Evolutionary conservation across 1,140 invertebrate species (phyloP).

Genomic region (Apocrypta bakeri): DNA sequence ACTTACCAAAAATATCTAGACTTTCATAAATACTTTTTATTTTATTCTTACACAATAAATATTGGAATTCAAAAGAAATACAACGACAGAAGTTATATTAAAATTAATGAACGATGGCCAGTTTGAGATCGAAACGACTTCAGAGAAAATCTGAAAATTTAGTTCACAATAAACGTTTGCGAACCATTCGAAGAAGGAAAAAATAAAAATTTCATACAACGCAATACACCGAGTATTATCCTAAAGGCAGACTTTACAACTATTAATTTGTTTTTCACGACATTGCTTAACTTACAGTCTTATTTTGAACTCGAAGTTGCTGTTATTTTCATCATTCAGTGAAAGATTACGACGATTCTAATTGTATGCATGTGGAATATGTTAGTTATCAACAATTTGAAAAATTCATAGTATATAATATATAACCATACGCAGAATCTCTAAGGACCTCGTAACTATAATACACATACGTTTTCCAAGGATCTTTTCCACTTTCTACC

Average conservation of each 20-base stretch:
- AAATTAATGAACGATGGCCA: too few relatives aligned
- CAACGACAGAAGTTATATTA: background rate
- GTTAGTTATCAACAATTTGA: too few relatives aligned
- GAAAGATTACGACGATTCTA: background rate
- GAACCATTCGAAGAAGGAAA: background rate
- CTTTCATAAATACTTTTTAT: constrained; percentile 37
- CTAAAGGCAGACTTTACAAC: constrained; percentile 21
- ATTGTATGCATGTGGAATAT: background rate
- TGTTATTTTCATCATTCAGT: background rate
- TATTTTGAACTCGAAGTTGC: constrained; percentile 8
- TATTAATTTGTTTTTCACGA: constrained; percentile 12
- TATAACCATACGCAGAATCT: background rate
- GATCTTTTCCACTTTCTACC: background rate
- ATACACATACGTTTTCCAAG: constrained; percentile 10
- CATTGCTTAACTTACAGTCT: background rate
- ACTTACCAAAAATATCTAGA: constrained; percentile 40
- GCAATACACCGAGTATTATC: constrained; percentile 12
- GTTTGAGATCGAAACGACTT: background rate
- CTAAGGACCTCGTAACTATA: constrained; percentile 28
- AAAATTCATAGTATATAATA: too few relatives aligned
- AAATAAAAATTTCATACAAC: background rate
- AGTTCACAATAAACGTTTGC: background rate
- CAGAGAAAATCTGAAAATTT: background rate
- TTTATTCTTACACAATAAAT: constrained; percentile 23
- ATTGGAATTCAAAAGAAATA: background rate